Percentiles rank a stretch among this genome's conserved stretches.
These are phyloP conservation scores for Asbolus verrucosus DNA, from an alignment of 1,140 invertebrate species.

Conservation along the genomic window DNA sequence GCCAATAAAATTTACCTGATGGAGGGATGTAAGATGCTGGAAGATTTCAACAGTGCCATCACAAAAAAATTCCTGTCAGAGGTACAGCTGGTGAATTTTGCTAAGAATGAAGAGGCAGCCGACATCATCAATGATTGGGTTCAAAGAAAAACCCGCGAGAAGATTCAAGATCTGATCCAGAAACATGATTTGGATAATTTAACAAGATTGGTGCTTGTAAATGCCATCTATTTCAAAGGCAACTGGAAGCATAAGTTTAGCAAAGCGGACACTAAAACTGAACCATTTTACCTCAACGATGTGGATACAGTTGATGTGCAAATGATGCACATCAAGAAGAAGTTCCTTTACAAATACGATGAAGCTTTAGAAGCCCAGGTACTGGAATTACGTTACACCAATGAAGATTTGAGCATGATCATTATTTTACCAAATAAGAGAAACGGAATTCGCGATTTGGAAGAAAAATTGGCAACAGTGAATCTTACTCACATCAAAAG, in stretches of 20 bases:
- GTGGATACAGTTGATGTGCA: conserved; percentile 67
- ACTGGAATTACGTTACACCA: conserved; percentile 72
- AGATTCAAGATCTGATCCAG: conserved; percentile 77
- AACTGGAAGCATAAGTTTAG: conserved; percentile 72
- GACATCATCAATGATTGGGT: conserved; percentile 79
- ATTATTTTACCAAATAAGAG: conserved; percentile 74
- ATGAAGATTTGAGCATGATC: conserved; percentile 72
- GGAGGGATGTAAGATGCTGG: conserved; percentile 66
- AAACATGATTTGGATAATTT: conserved; percentile 68
- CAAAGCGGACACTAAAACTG: conserved; percentile 62
- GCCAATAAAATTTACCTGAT: conserved; percentile 75
- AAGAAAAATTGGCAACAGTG: conserved; percentile 57
- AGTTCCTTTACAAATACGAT: conserved; percentile 69
- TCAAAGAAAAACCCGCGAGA: conserved; percentile 77
- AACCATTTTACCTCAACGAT: conserved; percentile 66
- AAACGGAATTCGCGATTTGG: conserved; percentile 65
- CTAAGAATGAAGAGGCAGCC: conserved; percentile 61
- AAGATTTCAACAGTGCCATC: conserved; percentile 64
- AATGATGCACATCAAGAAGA: conserved; percentile 74
- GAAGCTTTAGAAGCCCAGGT: conserved; percentile 68
- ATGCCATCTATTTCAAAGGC: conserved; percentile 68
- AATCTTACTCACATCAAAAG: conserved; percentile 58
- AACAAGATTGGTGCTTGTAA: conserved; percentile 78
- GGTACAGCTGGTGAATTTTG: conserved; percentile 71
- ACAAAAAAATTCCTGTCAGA: conserved; percentile 65